phyloP scores from a whole-genome alignment of 1,140 invertebrate genomes.

The Bombus picipes region DNA sequence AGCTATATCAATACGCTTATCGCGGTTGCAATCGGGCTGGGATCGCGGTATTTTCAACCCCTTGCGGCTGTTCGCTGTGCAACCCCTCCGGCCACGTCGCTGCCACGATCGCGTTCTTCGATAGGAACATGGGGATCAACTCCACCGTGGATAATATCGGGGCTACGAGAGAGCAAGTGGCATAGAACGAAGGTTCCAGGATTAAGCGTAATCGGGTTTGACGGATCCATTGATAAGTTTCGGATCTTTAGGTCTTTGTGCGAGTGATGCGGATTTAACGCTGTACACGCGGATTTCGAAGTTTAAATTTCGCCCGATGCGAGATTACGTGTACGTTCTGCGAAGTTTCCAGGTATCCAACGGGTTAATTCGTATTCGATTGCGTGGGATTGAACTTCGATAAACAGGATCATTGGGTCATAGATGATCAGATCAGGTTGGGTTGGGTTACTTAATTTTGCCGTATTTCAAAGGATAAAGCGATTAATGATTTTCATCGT shows the following conservation, averaged over 20 bases:
- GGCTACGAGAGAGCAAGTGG: not conserved
- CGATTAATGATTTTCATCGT: not conserved
- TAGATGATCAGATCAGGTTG: not conserved
- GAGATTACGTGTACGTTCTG: not conserved
- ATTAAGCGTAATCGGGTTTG: not conserved
- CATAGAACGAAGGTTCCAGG: not conserved
- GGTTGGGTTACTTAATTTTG: not conserved
- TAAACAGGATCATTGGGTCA: too few species aligned
- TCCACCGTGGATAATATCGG: not conserved
- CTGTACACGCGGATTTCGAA: too few species aligned
- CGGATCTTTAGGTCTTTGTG: not conserved
- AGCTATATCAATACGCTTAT: constrained; percentile 34
- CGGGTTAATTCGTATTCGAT: not conserved
- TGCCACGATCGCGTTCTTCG: constrained; percentile 42
- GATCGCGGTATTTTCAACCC: constrained; percentile 41
- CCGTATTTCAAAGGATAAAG: not conserved
- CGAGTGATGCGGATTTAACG: not conserved
- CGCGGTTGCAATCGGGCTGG: not conserved
- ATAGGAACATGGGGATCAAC: constrained; percentile 9
- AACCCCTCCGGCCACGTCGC: constrained; percentile 52
- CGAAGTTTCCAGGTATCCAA: not conserved
- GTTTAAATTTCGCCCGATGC: not conserved
- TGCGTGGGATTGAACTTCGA: not conserved
- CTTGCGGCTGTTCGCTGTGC: constrained; percentile 36
- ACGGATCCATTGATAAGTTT: not conserved